These are phyloP conservation scores for Drosophila fungiperda DNA, from an alignment of 2,888 invertebrate genomes.

Conservation along the genomic window DNA sequence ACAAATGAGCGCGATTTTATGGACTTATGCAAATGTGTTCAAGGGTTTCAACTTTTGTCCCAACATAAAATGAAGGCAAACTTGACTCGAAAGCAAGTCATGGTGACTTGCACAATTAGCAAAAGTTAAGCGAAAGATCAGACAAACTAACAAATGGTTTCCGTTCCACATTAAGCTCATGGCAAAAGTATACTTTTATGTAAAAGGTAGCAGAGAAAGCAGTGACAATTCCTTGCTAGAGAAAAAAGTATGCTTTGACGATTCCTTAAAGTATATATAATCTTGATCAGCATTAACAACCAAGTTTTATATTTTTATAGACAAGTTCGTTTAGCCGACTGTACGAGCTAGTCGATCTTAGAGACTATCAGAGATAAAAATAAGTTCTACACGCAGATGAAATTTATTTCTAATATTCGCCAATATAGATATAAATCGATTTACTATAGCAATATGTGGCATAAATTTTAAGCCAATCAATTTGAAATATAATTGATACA, in stretches of 20 bases:
- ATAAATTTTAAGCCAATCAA: neutral
- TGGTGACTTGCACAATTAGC: slow-evolving; percentile 11
- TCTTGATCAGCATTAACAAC: neutral
- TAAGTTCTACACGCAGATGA: neutral
- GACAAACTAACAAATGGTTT: neutral
- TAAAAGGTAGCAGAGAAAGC: neutral
- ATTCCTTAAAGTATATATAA: neutral
- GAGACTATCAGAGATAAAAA: neutral
- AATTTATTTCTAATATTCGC: neutral
- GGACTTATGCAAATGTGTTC: slow-evolving; percentile 68
- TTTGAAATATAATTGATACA: neutral
- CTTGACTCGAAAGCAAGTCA: neutral
- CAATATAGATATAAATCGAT: neutral
- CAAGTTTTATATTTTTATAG: neutral
- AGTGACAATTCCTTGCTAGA: no score
- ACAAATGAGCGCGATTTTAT: slow-evolving; percentile 63
- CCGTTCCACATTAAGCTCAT: neutral
- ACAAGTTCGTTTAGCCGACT: neutral
- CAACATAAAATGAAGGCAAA: neutral
- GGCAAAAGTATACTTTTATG: neutral
- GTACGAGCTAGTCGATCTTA: neutral
- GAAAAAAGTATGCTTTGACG: no score
- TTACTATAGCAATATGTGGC: no score
- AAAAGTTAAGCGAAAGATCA: slow-evolving; percentile 1
- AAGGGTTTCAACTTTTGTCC: slow-evolving; percentile 55